These are phyloP conservation scores for Cydia strobilella DNA, from an alignment of 1,140 invertebrate genomes.

Conservation along the genomic window DNA sequence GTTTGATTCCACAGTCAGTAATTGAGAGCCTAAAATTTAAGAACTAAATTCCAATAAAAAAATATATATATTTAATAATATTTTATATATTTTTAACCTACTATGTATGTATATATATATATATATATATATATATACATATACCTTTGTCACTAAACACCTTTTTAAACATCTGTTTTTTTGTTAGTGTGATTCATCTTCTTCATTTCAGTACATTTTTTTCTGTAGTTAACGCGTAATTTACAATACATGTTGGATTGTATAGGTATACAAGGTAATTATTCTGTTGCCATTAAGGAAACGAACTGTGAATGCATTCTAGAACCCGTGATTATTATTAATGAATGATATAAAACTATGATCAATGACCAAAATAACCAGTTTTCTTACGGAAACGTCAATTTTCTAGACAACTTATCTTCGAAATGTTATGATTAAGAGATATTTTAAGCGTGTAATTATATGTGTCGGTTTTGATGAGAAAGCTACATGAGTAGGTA, in stretches of 20 bases:
- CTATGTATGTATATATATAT: too few species aligned
- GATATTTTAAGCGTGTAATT: not conserved
- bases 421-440: constrained; percentile 16
- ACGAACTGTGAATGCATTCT: not conserved
- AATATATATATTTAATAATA: too few species aligned
- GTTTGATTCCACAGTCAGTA: too few species aligned
- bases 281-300: not conserved
- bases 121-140: too few species aligned
- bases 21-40: too few species aligned
- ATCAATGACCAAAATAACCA: constrained; percentile 11
- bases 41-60: too few species aligned
- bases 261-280: not conserved
- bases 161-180: too few species aligned
- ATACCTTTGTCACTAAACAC: too few species aligned
- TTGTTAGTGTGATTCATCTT: too few species aligned
- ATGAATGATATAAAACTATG: constrained; percentile 9
- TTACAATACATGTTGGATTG: not conserved
- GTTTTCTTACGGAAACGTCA: constrained; percentile 11
- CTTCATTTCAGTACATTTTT: too few species aligned
- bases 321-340: constrained; percentile 10
- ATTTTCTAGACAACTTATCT: constrained; percentile 3
- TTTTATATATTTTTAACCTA: too few species aligned
- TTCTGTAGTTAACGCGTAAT: too few species aligned
- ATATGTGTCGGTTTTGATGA: not conserved
- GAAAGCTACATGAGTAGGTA: not conserved